Evolutionary conservation across 2,113 vertebrate species (phyloP).

Genomic region (Megaceryle maxima): DNA sequence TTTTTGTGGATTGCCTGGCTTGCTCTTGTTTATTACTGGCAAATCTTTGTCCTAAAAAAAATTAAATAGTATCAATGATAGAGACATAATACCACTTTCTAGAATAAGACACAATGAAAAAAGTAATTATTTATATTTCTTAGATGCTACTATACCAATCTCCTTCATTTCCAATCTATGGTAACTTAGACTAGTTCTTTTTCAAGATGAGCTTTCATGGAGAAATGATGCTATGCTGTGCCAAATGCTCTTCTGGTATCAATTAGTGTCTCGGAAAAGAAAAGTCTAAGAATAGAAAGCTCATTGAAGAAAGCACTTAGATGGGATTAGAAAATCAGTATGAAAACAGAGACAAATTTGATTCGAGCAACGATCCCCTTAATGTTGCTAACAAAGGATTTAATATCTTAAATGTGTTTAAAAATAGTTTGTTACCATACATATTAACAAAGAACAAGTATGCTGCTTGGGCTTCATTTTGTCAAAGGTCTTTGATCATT

Average conservation of each 20-base stretch:
- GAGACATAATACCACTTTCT: accelerated
- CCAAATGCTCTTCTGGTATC: not conserved
- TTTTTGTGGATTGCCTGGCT: not conserved
- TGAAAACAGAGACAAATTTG: not conserved
- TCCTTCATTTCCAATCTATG: not conserved
- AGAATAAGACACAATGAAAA: not conserved
- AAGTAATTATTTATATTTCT: not conserved
- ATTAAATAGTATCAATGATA: not conserved
- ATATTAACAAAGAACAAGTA: not conserved
- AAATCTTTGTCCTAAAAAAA: not conserved
- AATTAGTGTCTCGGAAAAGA: not conserved
- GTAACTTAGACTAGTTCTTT: not conserved
- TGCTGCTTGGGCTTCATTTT: not conserved
- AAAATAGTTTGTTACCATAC: not conserved
- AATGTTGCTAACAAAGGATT: not conserved
- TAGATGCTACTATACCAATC: not conserved
- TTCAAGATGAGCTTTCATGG: not conserved
- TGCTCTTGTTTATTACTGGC: not conserved
- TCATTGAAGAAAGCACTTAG: not conserved
- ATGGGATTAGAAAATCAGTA: not conserved
- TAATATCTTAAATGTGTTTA: not conserved
- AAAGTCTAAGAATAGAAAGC: not conserved
- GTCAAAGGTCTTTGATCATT: not conserved
- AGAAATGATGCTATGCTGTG: not conserved
- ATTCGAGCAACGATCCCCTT: not conserved